Evolutionary conservation across 2,113 vertebrate genomes (phyloP), one percentile per base, ranked within the genome.

Genomic region (Canis aureus): DNA sequence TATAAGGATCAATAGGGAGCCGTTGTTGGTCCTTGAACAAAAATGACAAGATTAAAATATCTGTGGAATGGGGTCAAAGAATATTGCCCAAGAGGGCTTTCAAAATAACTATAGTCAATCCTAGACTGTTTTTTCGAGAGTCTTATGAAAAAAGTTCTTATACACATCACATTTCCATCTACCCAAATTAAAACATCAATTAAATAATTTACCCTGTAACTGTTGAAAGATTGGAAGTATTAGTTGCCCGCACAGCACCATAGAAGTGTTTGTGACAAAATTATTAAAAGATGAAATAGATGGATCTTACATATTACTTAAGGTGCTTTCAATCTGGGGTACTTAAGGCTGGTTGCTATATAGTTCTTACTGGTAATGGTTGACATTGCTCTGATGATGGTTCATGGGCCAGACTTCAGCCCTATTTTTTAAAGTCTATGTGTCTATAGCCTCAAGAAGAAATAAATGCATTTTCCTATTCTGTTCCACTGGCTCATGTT

Each of bases 11-110:
- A 92, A 66, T 92, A 67, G 29, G 43, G 66, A 97, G n/a, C 29
- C 71, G 93, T 67, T 89, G 43, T 35, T 85, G n/a, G 29, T 90
- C 74, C 83, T 92, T 49, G 57, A 95, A 25, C 19, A 85, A 96
- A 97, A 89, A 73, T 84, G 90, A 87, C 74, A 92, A 69, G 43
- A 82, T 92, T 66, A 94, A 97, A 94, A 71, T 90, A 97, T 71
- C 78, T 87, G 15, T 90, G 91, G 59, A 80, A 85, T 71, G 10
- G 15, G 88, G n/a, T 83, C 55, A 94, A 96, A 92, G 59, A 89
- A 95, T 92, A 94, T 51, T 90, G 32, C 86, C 53, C 38, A 64
- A 84, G 25, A 94, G 35, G 69, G 76, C 57, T 94, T 89, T 89
- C 83, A 79, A 89, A 64, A 95, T 94, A 94, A 62, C 49, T 49